Evolutionary conservation across 2,888 invertebrate species (phyloP).

Genomic region (Antheraea yamamai): DNA sequence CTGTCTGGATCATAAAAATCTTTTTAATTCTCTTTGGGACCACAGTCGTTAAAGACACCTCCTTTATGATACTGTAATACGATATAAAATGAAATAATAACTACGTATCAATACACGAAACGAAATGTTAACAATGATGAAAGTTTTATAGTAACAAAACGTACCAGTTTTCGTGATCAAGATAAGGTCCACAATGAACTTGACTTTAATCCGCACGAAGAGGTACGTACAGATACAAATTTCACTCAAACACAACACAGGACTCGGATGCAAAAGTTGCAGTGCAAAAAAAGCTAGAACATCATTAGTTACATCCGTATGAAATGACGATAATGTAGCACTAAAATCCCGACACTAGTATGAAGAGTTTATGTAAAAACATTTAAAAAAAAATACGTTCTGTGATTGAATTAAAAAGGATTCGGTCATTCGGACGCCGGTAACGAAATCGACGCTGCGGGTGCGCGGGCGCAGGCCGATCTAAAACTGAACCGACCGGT

Average conservation of each 20-base stretch:
- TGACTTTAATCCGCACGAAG: constrained; percentile 57
- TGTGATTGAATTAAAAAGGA: constrained; percentile 22
- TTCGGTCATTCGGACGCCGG: constrained; percentile 36
- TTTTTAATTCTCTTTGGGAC: constrained; percentile 2
- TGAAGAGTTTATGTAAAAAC: constrained; percentile 11
- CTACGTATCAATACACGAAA: constrained; percentile 23
- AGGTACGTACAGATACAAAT: constrained; percentile 44
- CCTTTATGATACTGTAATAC: constrained; percentile 12
- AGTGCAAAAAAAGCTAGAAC: constrained; percentile 31
- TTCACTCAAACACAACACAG: constrained; percentile 48
- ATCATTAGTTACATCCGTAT: constrained; percentile 24
- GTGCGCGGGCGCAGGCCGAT: constrained; percentile 66
- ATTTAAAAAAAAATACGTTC: constrained; percentile 16
- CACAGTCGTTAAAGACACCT: background rate
- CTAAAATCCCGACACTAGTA: constrained; percentile 22
- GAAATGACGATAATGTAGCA: constrained; percentile 15
- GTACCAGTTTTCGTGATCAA: constrained; percentile 70
- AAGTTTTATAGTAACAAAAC: constrained; percentile 42
- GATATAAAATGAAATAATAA: constrained; percentile 17
- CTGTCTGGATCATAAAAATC: constrained; percentile 7
- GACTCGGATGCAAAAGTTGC: constrained; percentile 34
- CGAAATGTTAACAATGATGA: constrained; percentile 48
- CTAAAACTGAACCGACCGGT: constrained; percentile 78
- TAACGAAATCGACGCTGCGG: constrained; percentile 38
- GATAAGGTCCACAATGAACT: constrained; percentile 70